A percentile compares a stretch with the other conserved stretches of the same genome.
phyloP scores from a whole-genome alignment of 2,888 invertebrate genomes.

The Nomada lathburiana region DNA sequence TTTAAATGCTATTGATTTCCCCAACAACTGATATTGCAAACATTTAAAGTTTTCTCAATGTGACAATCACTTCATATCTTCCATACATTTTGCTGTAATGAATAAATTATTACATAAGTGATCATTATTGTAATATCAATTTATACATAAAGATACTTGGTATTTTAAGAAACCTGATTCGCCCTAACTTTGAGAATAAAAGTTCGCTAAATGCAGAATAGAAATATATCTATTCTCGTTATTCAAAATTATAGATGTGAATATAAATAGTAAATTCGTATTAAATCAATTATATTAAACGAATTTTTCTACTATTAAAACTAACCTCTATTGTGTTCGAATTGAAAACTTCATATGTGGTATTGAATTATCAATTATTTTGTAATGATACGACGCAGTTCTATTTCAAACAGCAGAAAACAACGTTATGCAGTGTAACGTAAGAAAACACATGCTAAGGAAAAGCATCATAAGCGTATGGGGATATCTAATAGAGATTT shows the following conservation, averaged over 20 bases:
- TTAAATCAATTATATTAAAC: neutral
- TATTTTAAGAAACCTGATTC: neutral
- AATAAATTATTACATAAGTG: conserved; percentile 29
- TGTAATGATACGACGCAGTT: neutral
- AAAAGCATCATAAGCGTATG: conserved; percentile 1
- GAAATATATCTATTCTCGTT: neutral
- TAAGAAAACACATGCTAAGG: neutral
- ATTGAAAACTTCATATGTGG: neutral
- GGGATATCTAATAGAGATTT: neutral
- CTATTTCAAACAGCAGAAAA: conserved; percentile 3
- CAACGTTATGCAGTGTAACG: neutral
- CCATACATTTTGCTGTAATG: conserved; percentile 9
- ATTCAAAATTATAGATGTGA: neutral
- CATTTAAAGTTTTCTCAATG: conserved; percentile 1
- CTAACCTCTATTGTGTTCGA: conserved; percentile 38
- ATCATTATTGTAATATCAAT: neutral
- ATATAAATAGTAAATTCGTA: neutral
- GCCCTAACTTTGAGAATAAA: neutral
- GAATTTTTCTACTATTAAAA: neutral
- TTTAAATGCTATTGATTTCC: conserved; percentile 3
- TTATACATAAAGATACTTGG: neutral
- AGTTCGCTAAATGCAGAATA: neutral
- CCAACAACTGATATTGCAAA: neutral
- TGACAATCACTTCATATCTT: neutral
- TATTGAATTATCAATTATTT: conserved; percentile 16